A percentile compares a stretch with the other conserved stretches of the same genome.
Evolutionary conservation across 2,888 invertebrate genomes (phyloP).

Genomic region (Pollenia labialis): DNA sequence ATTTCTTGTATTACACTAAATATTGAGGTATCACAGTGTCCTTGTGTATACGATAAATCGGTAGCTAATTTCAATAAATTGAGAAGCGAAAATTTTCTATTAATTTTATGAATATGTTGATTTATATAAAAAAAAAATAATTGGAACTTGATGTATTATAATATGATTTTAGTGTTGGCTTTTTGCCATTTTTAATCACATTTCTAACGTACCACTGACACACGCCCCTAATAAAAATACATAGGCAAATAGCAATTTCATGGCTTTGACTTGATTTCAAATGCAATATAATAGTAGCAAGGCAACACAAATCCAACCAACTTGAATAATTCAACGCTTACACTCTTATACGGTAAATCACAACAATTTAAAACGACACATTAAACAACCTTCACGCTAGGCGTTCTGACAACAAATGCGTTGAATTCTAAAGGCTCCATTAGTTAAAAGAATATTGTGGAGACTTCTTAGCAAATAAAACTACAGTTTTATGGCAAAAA

Average conservation of each 20-base stretch:
- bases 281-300: constrained; percentile 37
- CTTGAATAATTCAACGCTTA: constrained; percentile 48
- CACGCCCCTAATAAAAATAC: constrained; percentile 40
- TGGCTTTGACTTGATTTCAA: constrained; percentile 48
- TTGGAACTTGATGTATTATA: background rate
- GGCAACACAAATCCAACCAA: constrained; percentile 44
- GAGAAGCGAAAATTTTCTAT: background rate
- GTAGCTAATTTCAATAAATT: constrained; percentile 53
- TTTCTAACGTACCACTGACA: constrained; percentile 55
- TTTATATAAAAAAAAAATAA: constrained; percentile 2
- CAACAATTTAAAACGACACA: constrained; percentile 51
- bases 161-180: constrained; percentile 4
- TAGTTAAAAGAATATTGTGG: constrained; percentile 77
- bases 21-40: constrained; percentile 78
- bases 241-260: constrained; percentile 47
- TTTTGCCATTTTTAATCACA: constrained; percentile 13
- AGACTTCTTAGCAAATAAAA: constrained; percentile 54
- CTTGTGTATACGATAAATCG: constrained; percentile 77
- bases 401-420: constrained; percentile 78
- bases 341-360: constrained; percentile 13
- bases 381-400: constrained; percentile 70
- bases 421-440: constrained; percentile 78
- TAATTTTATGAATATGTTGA: background rate
- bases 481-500: constrained; percentile 38
- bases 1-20: constrained; percentile 77